Evolutionary conservation across 64 coral and sea anemone species (phyloP), one percentile per base, ranked within the genome.

Genomic region (Acropora tenuis): DNA sequence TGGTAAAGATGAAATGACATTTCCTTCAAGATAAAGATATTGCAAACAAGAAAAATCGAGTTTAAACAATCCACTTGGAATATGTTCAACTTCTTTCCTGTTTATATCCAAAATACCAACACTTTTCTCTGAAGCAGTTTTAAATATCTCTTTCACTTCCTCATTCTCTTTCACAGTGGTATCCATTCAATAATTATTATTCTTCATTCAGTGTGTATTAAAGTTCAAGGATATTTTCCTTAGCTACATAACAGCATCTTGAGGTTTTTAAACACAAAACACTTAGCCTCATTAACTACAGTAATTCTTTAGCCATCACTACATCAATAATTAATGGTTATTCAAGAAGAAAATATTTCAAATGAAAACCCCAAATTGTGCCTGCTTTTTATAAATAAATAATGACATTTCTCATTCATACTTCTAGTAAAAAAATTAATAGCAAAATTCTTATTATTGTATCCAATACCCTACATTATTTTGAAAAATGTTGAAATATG

Each of bases 1-100:
- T 2, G 94, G 94, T 78, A 96, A 75, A 78, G 58, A 50, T 42
- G 68, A 19, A 72, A 96, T 89, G 47, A 1, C 49, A 48, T 92
- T 92, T 18, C 86, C 90, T 89, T 92, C 80, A 50, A 96, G 73
- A 44, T 96, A 96, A 80, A 96, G 49, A 78, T 86, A 78, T 74
- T 89, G 87, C n/a, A 96, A 80, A 48, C 78, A 48, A 41, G 75
- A 41, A 1, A 96, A 72, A 81, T 80, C 2, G 3, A 92, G 84
- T 45, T 53, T 47, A 74, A 53, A 40, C 20, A 92, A 46, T 53
- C 55, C 84, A 60, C 30, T 45, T 12, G 94, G 94, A 69, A 96
- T 58, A 58, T 74, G 18, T 78, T 82, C 79, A 63, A 96, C 80
- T 43, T 76, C 69, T 60, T 79, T 84, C 17, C 41, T 44, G 19